Base-by-base conservation (phyloP, 2,797 vertebrate genomes). In the Stomatorhinus walkeri region DNA sequence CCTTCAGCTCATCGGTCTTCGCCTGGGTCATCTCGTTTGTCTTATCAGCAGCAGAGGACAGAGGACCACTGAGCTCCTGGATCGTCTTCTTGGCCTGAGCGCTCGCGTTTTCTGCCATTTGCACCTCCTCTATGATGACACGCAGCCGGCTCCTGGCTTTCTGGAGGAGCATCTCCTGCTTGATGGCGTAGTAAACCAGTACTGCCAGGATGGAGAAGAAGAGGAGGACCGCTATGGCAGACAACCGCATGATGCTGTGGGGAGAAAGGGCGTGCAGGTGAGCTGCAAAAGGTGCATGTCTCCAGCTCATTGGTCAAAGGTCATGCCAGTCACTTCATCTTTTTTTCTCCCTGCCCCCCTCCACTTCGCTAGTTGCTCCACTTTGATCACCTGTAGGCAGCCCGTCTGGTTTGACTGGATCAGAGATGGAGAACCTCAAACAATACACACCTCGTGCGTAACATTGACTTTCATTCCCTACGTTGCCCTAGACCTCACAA, bases 111-210 rank as follows among this genome's bases (percentile, higher is more conserved):
- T 96, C 95, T 10, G 93, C 94, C 3, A 0, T 16, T 79, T 89
- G 91, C 6, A 94, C 19, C 22, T 91, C 83, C 0, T 0, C 4
- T 0, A 72, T 2, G 81, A 8, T 88, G 1, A 83, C 28, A 4
- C 0, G 0, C 7, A 92, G 59, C 59, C 61, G 61, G 1, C 0
- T 0, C 46, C 88, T 93, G 52, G 91, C 0, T 0, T 1, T 0
- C 0, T 68, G 91, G 40, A 95, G 88, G 1, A 3, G 19, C 0
- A 94, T 0, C 91, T 96, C 95, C 92, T 96, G 95, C 0, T 85
- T 88, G 89, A 94, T 4, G 1, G 92, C 91, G 85, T 95, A 93
- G 84, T 87, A 91, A n/a, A 91, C 14, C 89, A 95, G 88, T 0
- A 87, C 51, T 0, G 9, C 3, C 92, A 94, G 90, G 1, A 92